Conservation (phyloP, 1,140 invertebrate species). For the Drosophila seguyi region DNA sequence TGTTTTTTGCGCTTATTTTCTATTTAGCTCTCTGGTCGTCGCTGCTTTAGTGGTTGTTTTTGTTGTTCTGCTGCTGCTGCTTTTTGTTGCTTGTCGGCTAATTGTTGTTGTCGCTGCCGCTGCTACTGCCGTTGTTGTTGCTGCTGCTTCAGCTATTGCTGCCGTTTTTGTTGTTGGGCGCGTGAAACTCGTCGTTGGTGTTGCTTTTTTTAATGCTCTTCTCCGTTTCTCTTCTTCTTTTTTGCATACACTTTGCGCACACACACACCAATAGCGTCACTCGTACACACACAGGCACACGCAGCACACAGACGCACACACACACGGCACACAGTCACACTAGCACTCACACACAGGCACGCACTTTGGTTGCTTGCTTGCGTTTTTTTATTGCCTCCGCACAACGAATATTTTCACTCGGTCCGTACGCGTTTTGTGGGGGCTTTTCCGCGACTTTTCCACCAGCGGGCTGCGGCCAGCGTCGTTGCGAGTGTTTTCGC, state of each 20-base stretch:
- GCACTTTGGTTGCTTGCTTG: constrained; percentile 78
- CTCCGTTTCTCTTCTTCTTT: constrained; percentile 71
- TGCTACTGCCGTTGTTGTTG: constrained; percentile 19
- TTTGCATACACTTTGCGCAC: constrained; percentile 83
- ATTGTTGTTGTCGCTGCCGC: constrained; percentile 44
- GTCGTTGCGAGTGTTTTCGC: constrained; percentile 55
- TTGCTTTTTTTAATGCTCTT: constrained; percentile 71
- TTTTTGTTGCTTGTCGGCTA: constrained; percentile 39
- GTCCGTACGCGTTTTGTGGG: constrained; percentile 42
- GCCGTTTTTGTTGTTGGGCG: constrained; percentile 60
- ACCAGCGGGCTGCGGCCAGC: constrained; percentile 39
- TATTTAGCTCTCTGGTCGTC: constrained; percentile 20
- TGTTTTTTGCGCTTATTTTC: constrained; percentile 10
- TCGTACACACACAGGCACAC: constrained; percentile 45
- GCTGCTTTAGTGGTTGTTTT: constrained; percentile 22
- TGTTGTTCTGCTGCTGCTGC: constrained; percentile 20
- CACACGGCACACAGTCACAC: constrained; percentile 27
- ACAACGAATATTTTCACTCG: constrained; percentile 63
- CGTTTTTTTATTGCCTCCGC: constrained; percentile 62
- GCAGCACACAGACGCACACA: constrained; percentile 37
- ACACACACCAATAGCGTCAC: constrained; percentile 50
- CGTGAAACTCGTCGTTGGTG: constrained; percentile 69
- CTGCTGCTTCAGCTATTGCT: constrained; percentile 41
- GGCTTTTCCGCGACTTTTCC: constrained; percentile 58
- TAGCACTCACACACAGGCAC: constrained; percentile 56